Conservation (phyloP, 1,140 invertebrate genomes). For the Danaus melanippus region DNA sequence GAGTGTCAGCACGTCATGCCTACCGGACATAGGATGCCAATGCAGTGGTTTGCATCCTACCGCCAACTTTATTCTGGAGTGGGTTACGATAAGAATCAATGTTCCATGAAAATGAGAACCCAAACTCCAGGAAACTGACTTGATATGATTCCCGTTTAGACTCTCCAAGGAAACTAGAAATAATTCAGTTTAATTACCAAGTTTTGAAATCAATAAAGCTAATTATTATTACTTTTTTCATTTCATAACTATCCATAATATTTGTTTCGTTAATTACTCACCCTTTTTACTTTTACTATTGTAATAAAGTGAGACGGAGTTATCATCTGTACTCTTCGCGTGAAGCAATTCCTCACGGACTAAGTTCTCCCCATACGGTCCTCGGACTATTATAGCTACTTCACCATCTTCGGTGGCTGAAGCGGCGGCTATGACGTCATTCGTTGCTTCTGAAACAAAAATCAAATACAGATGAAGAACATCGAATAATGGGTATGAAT, state of each 20-base stretch:
- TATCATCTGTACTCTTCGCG: slow-evolving; percentile 43
- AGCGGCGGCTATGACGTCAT: slow-evolving; percentile 39
- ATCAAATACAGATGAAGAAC: slow-evolving; percentile 1
- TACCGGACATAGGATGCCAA: slow-evolving; percentile 48
- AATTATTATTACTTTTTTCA: too few species aligned
- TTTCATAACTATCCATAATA: too few species aligned
- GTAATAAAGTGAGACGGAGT: slow-evolving; percentile 49
- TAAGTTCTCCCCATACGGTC: slow-evolving; percentile 29
- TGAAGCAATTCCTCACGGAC: slow-evolving; percentile 49
- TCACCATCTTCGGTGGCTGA: slow-evolving; percentile 31
- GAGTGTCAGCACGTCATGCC: slow-evolving; percentile 39
- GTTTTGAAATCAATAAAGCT: too few species aligned
- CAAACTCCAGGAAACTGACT: slow-evolving; percentile 52
- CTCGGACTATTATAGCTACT: slow-evolving; percentile 45
- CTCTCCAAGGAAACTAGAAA: slow-evolving; percentile 51
- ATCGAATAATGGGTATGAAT: too few species aligned
- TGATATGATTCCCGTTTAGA: slow-evolving; percentile 44
- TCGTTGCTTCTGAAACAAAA: slow-evolving; percentile 55
- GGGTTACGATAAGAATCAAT: slow-evolving; percentile 36
- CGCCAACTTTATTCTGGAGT: slow-evolving; percentile 42
- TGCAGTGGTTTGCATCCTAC: slow-evolving; percentile 47
- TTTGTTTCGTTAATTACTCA: slow-evolving; percentile 10
- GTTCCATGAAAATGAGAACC: slow-evolving; percentile 29
- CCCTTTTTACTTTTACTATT: slow-evolving; percentile 55
- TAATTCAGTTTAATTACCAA: background rate